Base-by-base conservation (phyloP, 2,797 vertebrate species). In the Petrocephalus sullivani region DNA sequence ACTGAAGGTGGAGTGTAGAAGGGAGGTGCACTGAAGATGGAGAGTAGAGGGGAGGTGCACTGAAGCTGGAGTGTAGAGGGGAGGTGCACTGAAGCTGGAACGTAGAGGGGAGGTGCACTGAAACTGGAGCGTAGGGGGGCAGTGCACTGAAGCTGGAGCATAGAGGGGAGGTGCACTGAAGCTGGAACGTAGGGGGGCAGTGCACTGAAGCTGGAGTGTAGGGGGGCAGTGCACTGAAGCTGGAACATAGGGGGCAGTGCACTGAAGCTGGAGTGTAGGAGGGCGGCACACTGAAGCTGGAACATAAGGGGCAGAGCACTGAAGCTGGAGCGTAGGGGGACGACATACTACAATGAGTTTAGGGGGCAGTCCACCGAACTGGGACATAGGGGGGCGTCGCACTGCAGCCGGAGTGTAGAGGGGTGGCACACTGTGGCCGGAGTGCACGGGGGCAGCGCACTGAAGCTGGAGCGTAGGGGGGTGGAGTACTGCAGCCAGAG, bases 121-220 rank as follows among this genome's bases (percentile, higher is more conserved):
- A 41, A 41, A 3, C 37, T 3, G 37, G 37, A 41, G 37, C 2
- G 37, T 3, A 41, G 37, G 23, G 64, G 1, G 28, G 64, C 0
- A 0, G 23, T 1, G 7, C 75, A 4, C n/a, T 33, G 61, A 10
- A 78, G 33, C 28, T 0, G 6, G 16, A 81, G 75, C 19, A 0
- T n/a, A 41, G 2, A 41, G 75, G 0, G 71, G 1, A 0, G 5
- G 71, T 49, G 71, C 71, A 81, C 41, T 89, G 51, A 71, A 91
- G 33, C 85, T 67, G 86, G 60, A 85, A 78, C 93, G 81, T 94
- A 95, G 96, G 8, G 37, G 37, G 37, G 37, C 2, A 3, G 37
- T 46, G 41, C 41, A 33, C n/a, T 60, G 58, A n/a, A 28, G 23
- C 58, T 2, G 21, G 21, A 61, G 8, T 23, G 60, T 10, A 64